phyloP scores from a whole-genome alignment of 2,797 vertebrate genomes.

The Gobio occitaniae region DNA sequence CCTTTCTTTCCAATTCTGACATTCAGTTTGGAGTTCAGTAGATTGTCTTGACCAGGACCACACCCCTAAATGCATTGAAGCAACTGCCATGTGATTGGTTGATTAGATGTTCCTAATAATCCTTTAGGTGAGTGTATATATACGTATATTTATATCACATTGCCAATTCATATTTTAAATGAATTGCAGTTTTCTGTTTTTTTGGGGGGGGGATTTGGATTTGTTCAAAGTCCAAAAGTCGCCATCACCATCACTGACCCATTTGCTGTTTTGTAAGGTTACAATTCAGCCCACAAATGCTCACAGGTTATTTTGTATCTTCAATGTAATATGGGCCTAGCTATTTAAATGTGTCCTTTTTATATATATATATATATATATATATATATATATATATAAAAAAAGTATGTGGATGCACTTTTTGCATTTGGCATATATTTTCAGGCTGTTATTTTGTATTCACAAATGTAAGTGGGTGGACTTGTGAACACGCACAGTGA shows the following conservation, averaged over 20 bases:
- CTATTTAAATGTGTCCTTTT: not conserved
- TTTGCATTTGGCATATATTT: slow-evolving; percentile 26
- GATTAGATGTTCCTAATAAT: too few relatives aligned
- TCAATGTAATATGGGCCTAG: not conserved
- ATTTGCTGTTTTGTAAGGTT: not conserved
- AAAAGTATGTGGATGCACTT: not conserved
- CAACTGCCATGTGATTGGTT: too few relatives aligned
- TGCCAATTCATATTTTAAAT: too few relatives aligned
- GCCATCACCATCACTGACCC: not conserved
- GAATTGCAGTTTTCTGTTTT: too few relatives aligned
- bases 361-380: not conserved
- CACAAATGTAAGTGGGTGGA: slow-evolving; percentile 26
- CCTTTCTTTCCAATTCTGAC: too few relatives aligned
- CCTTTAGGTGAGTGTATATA: too few relatives aligned
- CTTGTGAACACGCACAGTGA: not conserved
- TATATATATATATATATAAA: not conserved
- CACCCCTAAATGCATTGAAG: too few relatives aligned
- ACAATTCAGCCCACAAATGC: not conserved
- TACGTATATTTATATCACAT: too few relatives aligned
- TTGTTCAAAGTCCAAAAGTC: too few relatives aligned
- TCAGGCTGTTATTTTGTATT: slow-evolving; percentile 3
- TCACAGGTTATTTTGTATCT: not conserved
- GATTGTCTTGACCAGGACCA: too few relatives aligned
- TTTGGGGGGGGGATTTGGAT: too few relatives aligned
- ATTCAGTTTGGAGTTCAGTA: too few relatives aligned